phyloP scores from a whole-genome alignment of 2,888 invertebrate genomes.

The Pocota personata region DNA sequence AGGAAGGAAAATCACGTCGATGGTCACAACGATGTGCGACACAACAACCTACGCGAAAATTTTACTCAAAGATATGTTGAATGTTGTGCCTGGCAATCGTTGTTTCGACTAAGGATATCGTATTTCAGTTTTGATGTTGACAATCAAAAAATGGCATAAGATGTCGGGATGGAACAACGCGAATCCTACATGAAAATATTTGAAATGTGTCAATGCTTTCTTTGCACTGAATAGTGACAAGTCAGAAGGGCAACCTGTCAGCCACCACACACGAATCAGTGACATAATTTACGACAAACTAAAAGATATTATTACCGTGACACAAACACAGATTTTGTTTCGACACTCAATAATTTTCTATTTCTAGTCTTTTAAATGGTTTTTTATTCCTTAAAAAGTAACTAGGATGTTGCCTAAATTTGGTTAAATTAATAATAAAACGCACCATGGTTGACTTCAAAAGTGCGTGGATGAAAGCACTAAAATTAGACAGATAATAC shows the following conservation, averaged over 20 bases:
- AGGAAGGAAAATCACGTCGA: slow-evolving; percentile 28
- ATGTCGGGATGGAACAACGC: slow-evolving; percentile 2
- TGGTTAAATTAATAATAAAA: not conserved
- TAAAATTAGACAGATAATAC: not conserved
- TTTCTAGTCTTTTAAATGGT: not conserved
- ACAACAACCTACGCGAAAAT: slow-evolving; percentile 61
- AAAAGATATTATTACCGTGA: not conserved
- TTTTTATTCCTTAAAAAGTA: not conserved
- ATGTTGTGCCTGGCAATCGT: slow-evolving; percentile 36
- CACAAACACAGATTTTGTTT: not conserved
- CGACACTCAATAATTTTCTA: not conserved
- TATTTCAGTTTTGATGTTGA: slow-evolving; percentile 65
- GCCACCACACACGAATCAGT: not conserved
- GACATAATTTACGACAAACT: not conserved
- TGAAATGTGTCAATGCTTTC: not conserved
- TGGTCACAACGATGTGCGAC: slow-evolving; percentile 36
- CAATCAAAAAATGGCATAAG: slow-evolving; percentile 52
- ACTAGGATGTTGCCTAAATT: not conserved
- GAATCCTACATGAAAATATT: not conserved
- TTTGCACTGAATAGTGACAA: not conserved
- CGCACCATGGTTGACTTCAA: not conserved
- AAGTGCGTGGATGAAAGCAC: not conserved
- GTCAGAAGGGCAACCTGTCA: not conserved
- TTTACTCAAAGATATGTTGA: slow-evolving; percentile 35
- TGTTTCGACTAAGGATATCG: slow-evolving; percentile 39